Evolutionary conservation across 2,888 invertebrate genomes (phyloP), one percentile per base, ranked within the genome.

Genomic region (Osmoderma eremita): DNA sequence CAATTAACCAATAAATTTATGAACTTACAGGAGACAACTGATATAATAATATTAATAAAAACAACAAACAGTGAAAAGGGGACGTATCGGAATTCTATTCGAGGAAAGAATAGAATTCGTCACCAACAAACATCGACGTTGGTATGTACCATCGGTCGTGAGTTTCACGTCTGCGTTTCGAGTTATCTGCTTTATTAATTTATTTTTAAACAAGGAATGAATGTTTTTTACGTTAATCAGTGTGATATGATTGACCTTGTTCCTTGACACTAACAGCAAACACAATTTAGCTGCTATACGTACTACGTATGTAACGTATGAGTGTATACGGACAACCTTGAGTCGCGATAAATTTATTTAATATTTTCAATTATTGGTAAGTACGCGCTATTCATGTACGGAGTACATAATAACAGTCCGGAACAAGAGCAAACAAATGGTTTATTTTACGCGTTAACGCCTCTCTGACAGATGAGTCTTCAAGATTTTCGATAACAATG

Each of bases 181-280:
- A 61, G 45, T 53, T 64, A 64, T 64, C 51, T 45, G 53, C 64
- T 38, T 45, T 51, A 49, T 58, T 58, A 66, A 66, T 61, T 67
- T 67, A 67, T 67, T 67, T 67, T 67, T 64, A 67, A 67, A 56
- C 58, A 53, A 56, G 54, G 63, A 67, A 67, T 30, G 30, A 30
- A 30, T 64, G 67, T 64, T 61, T 67, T 64, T 67, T 64, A 67
- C 64, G 63, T 63, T 63, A 67, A 67, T 54, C 56, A 51, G 49
- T 54, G 51, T 64, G 67, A 67, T 67, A 67, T 17, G 45, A 56
- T 49, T 58, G 67, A 67, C 67, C 67, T 67, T 67, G 67, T 67
- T 64, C 64, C 67, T 67, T 67, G 67, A 67, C 67, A 67, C 67
- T 64, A 67, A 48, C 65, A 58, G 58, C 58, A 61, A 58, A 61